Base-by-base conservation (phyloP, 1,140 invertebrate genomes). In the Euwallacea similis region DNA sequence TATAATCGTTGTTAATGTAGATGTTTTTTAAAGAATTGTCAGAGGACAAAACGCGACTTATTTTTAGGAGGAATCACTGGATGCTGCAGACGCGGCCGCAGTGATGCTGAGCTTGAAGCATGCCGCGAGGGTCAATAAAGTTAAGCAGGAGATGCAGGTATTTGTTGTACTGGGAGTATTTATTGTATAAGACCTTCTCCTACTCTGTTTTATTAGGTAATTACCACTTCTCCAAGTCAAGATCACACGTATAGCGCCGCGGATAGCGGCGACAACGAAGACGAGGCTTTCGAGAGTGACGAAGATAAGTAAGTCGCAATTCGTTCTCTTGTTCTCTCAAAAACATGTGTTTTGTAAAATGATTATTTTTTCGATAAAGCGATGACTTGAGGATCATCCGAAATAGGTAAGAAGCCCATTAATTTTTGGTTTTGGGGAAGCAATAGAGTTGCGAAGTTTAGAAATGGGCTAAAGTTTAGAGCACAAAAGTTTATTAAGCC, bases 81-180 rank as follows among this genome's bases (percentile, higher is more conserved):
- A 88, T 66, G 90, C 91, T 78, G 90, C 91, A 1, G 91, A 93
- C 82, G 93, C 92, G 7, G 92, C 92, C 3, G 89, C 91, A 8
- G 91, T 92, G 0, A 91, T 94, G 88, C 85, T 94, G 53, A 90
- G 90, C 54, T 86, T 94, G 60, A 93, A 93, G 80, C 90, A 91
- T 80, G 91, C 87, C 67, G 85, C 74, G 78, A 83, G 73, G 73
- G 76, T 80, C 80, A 81, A 76, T 80, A 81, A 75, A 69, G 75
- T 60, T 77, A 84, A 76, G 7, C 81, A 83, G 66, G 82, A 84
- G 66, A 21, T 83, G 76, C 80, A 72, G 65, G 63, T 67, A 66
- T n/a, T 21, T 66, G 7, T 46, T 64, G 11, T 66, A 6, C 13
- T 7, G 46, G 6, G 9, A 13, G 46, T 10, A 16, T 46, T 44